Evolutionary conservation across 1,140 invertebrate species (phyloP).

Genomic region (Macrosteles quadrilineatus): DNA sequence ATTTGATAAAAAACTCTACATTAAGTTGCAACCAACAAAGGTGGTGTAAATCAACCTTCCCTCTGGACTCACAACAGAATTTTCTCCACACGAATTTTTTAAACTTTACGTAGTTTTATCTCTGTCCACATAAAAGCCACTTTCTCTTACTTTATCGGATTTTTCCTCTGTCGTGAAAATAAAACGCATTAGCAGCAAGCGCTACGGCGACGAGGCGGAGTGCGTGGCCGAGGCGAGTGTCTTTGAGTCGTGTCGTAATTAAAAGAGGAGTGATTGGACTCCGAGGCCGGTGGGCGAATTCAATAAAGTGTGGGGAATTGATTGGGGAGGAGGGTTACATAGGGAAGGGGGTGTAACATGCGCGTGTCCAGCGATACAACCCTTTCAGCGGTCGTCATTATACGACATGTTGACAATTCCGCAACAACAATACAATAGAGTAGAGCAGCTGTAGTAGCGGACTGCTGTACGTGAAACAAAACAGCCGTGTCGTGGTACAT

Average conservation of each 20-base stretch:
- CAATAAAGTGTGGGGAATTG: slow-evolving; percentile 20
- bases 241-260: slow-evolving; percentile 20
- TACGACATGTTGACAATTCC: slow-evolving; percentile 5
- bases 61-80: no score
- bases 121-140: slow-evolving; percentile 1
- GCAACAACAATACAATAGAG: no score
- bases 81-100: no score
- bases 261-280: slow-evolving; percentile 22
- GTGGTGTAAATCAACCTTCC: no score
- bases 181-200: background rate
- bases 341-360: background rate
- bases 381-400: slow-evolving; percentile 6
- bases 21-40: no score
- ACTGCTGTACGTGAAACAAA: no score
- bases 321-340: background rate
- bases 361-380: slow-evolving; percentile 19
- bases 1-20: no score
- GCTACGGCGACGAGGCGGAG: no score
- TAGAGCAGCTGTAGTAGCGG: no score
- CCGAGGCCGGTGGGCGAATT: slow-evolving; percentile 17
- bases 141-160: background rate
- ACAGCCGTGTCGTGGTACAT: no score
- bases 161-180: slow-evolving; percentile 7
- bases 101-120: no score
- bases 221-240: background rate